Evolutionary conservation across 2,888 invertebrate genomes (phyloP).

Genomic region (Neoscelio sp.): DNA sequence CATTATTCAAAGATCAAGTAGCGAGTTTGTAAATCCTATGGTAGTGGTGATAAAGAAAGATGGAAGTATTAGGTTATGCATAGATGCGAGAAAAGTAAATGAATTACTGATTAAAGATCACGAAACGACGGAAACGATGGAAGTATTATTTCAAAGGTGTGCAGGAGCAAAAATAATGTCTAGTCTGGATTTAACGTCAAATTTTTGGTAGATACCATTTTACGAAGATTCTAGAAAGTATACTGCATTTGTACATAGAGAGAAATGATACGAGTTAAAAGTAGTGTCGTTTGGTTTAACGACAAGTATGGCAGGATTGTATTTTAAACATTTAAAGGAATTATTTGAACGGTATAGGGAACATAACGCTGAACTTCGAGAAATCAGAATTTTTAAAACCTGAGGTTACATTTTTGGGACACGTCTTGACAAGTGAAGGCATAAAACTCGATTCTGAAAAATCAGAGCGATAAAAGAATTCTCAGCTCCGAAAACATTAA

Average conservation of each 20-base stretch:
- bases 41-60: conserved; percentile 16
- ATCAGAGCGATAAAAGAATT: neutral
- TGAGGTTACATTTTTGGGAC: neutral
- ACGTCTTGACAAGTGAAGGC: neutral
- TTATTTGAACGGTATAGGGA: neutral
- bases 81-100: conserved; percentile 29
- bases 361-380: neutral
- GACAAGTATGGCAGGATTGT: too few relatives aligned
- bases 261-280: conserved; percentile 1
- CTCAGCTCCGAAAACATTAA: neutral
- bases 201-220: neutral
- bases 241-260: neutral
- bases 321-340: neutral
- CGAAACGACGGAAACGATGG: conserved; percentile 31
- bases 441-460: conserved; percentile 1
- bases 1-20: conserved; percentile 27
- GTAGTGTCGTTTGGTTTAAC: neutral
- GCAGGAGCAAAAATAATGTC: neutral
- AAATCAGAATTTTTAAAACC: neutral
- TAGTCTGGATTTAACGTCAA: neutral
- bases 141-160: conserved; percentile 19
- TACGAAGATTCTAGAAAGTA: neutral
- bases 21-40: conserved; percentile 25
- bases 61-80: conserved; percentile 5
- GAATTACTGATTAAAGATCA: conserved; percentile 18